Evolutionary conservation across 2,797 vertebrate genomes (phyloP), one percentile per base, ranked within the genome.

Genomic region (Peromyscus aztecus): DNA sequence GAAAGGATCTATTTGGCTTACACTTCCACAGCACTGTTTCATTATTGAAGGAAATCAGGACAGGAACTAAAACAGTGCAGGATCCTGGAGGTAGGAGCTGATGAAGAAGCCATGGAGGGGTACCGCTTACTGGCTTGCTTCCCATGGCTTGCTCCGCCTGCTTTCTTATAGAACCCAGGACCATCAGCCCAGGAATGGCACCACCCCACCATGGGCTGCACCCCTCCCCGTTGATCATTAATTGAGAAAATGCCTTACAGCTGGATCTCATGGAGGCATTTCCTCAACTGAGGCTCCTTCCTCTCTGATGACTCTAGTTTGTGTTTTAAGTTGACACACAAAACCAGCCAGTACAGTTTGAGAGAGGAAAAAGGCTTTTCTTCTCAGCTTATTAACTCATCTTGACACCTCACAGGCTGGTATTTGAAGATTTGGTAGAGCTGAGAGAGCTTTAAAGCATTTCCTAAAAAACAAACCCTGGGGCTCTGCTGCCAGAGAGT

Each of bases 391-490:
- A 49, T 46, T 85, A 91, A 49, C 34, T 87, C 76, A 19, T 92
- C 59, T 73, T 78, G 29, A 88, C 65, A 92, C 83, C n/a, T 37
- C 19, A 71, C 3, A 76, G 87, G 57, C 55, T 59, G 31, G 57
- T 92, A 84, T 95, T 85, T 91, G 63, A 96, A 88, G 82, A 84
- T 57, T 86, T 31, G 69, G 29, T 34, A 83, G 46, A 76, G 69
- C 61, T 59, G 57, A 85, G 40, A 61, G 19, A 63, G 3, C 24
- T 96, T 81, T 94, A 71, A 40, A 90, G 4, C 77, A 76, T 76
- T 80, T 95, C 75, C 91, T 92, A 23, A 83, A 83, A 95, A 94
- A 49, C 69, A 57, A 97, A 77, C 40, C 59, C 91, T 49, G 43
- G 24, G 34, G 52, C 23, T 88, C 85, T 37, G 83, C 17, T 67